Conservation (phyloP, 2,888 invertebrate genomes). For the Geophilus truncorum region DNA sequence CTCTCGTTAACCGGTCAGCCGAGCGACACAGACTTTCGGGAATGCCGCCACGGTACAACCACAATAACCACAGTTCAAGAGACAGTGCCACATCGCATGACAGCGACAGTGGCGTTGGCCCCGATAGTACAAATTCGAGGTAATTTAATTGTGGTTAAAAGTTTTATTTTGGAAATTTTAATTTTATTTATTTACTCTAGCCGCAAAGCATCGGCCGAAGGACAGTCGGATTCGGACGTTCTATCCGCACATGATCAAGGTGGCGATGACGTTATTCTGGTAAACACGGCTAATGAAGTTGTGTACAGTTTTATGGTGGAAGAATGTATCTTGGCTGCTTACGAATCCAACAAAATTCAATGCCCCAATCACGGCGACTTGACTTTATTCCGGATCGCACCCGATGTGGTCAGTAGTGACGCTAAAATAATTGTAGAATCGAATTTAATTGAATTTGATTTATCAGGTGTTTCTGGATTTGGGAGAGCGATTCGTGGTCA, state of each 20-base stretch:
- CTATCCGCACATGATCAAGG: slow-evolving; percentile 36
- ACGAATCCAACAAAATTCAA: slow-evolving; percentile 63
- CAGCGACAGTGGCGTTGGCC: slow-evolving; percentile 75
- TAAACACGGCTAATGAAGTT: slow-evolving; percentile 41
- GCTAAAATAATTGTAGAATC: no score
- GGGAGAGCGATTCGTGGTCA: slow-evolving; percentile 71
- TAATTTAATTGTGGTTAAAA: slow-evolving; percentile 37
- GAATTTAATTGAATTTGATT: no score
- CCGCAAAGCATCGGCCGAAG: slow-evolving; percentile 75
- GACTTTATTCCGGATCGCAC: slow-evolving; percentile 74
- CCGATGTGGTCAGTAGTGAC: slow-evolving; percentile 67
- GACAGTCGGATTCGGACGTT: slow-evolving; percentile 55
- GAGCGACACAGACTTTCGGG: slow-evolving; percentile 34
- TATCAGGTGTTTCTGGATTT: slow-evolving; percentile 83
- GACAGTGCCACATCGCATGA: slow-evolving; percentile 61
- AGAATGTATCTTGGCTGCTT: slow-evolving; percentile 86
- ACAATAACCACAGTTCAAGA: slow-evolving; percentile 41
- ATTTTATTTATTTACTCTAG: slow-evolving; percentile 46
- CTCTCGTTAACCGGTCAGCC: not conserved
- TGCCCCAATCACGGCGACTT: slow-evolving; percentile 78
- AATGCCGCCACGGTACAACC: slow-evolving; percentile 31
- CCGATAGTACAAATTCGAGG: slow-evolving; percentile 69
- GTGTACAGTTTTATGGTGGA: slow-evolving; percentile 86
- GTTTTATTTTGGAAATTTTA: not conserved
- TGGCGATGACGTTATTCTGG: not conserved